Evolutionary conservation across 2,113 vertebrate genomes (phyloP).

Genomic region (Paedocypris sp.): DNA sequence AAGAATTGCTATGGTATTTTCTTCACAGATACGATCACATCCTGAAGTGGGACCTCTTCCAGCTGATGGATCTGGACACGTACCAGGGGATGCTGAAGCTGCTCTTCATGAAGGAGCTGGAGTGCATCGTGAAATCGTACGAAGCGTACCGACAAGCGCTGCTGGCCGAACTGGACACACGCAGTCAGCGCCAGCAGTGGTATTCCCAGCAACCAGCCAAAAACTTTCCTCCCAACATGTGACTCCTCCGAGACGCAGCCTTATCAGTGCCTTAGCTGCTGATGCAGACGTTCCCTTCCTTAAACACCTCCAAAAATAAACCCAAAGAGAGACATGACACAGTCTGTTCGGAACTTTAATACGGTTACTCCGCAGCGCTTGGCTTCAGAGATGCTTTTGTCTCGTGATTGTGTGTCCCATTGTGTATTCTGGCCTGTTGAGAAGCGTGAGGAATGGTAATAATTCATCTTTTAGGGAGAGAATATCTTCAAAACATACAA

Average conservation of each 20-base stretch:
- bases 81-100: conserved; percentile 98
- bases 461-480: no score
- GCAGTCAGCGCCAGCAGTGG: conserved; percentile 89
- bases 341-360: neutral
- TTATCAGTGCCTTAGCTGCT: conserved; percentile 13
- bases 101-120: conserved; percentile 99
- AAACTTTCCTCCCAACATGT: conserved; percentile 72
- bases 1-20: no score
- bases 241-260: conserved; percentile 24
- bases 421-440: no score
- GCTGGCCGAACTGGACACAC: conserved; percentile 79
- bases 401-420: no score
- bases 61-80: conserved; percentile 92
- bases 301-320: neutral
- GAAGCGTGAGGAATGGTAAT: no score
- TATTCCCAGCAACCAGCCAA: conserved; percentile 79
- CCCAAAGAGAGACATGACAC: neutral
- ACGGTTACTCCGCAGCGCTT: conserved; percentile 3
- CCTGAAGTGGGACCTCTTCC: conserved; percentile 97
- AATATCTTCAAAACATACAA: no score
- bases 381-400: no score
- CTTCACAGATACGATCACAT: conserved; percentile 92
- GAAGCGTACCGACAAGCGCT: conserved; percentile 90
- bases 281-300: neutral
- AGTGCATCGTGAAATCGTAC: conserved; percentile 92